phyloP scores from a whole-genome alignment of 2,888 invertebrate genomes.

The Cephus pulcher region DNA sequence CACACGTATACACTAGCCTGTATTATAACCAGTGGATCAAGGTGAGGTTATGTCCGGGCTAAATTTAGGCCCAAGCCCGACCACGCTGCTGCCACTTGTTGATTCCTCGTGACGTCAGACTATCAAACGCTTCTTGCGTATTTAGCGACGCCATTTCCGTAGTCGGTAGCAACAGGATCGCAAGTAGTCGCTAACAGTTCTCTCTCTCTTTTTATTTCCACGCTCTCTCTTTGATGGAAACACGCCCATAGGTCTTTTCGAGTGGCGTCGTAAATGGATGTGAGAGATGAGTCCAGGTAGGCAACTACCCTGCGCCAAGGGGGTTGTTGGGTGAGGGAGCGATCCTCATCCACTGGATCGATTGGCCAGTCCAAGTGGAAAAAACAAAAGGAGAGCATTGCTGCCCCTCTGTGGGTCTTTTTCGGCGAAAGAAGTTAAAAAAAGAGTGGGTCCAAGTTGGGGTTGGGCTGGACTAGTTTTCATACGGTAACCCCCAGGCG shows the following conservation, averaged over 20 bases:
- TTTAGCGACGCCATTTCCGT: constrained; percentile 11
- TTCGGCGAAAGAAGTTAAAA: background rate
- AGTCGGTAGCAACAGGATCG: constrained; percentile 1
- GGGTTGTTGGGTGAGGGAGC: no score
- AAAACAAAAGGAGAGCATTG: background rate
- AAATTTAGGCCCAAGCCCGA: constrained; percentile 40
- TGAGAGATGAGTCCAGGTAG: no score
- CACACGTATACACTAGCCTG: background rate
- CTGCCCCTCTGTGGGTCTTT: background rate
- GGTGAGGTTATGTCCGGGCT: constrained; percentile 31
- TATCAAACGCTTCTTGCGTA: constrained; percentile 9
- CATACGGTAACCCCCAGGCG: background rate
- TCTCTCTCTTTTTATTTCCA: background rate
- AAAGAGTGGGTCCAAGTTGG: background rate
- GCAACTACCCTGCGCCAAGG: no score
- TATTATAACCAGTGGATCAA: background rate
- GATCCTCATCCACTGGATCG: background rate
- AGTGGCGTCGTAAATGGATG: background rate
- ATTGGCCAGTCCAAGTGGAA: background rate
- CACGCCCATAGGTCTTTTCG: background rate
- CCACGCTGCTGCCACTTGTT: constrained; percentile 40
- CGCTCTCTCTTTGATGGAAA: background rate
- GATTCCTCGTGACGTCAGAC: constrained; percentile 21
- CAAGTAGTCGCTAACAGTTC: background rate
- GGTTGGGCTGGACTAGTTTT: background rate